Percentiles rank a stretch among this genome's conserved stretches.
phyloP scores from a whole-genome alignment of 2,888 invertebrate genomes.

The Platypus cylindrus region DNA sequence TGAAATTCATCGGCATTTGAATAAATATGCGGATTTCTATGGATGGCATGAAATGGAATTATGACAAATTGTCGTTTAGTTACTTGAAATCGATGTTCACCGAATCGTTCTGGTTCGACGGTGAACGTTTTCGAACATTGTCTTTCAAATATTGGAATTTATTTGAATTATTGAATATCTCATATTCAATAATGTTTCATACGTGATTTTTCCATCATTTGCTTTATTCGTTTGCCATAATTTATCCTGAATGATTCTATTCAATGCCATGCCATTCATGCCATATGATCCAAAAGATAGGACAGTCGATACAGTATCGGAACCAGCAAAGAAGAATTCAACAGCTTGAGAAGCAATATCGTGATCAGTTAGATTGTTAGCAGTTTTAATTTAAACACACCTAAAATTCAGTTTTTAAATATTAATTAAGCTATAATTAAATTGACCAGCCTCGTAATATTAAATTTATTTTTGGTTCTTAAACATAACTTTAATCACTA shows the following conservation, averaged over 20 bases:
- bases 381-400: too few relatives aligned
- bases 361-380: slow-evolving; percentile 24
- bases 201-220: slow-evolving; percentile 31
- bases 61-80: slow-evolving; percentile 24
- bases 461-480: too few relatives aligned
- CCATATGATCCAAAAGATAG: slow-evolving; percentile 41
- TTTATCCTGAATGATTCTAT: slow-evolving; percentile 44
- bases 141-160: slow-evolving; percentile 31
- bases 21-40: slow-evolving; percentile 31
- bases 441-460: too few relatives aligned
- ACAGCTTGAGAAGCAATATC: slow-evolving; percentile 46
- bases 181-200: slow-evolving; percentile 36
- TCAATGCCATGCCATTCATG: slow-evolving; percentile 41
- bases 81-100: slow-evolving; percentile 20
- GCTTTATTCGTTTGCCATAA: slow-evolving; percentile 32
- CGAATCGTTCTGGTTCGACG: slow-evolving; percentile 18
- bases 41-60: slow-evolving; percentile 31
- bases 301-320: slow-evolving; percentile 14
- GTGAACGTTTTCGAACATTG: slow-evolving; percentile 37
- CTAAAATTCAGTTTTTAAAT: too few relatives aligned
- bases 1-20: slow-evolving; percentile 25
- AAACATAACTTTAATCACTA: too few relatives aligned
- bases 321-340: slow-evolving; percentile 40
- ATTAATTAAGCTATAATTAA: too few relatives aligned
- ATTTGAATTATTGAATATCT: slow-evolving; percentile 31